phyloP scores from a whole-genome alignment of 2,797 vertebrate genomes.

The Myotis pilosus region DNA sequence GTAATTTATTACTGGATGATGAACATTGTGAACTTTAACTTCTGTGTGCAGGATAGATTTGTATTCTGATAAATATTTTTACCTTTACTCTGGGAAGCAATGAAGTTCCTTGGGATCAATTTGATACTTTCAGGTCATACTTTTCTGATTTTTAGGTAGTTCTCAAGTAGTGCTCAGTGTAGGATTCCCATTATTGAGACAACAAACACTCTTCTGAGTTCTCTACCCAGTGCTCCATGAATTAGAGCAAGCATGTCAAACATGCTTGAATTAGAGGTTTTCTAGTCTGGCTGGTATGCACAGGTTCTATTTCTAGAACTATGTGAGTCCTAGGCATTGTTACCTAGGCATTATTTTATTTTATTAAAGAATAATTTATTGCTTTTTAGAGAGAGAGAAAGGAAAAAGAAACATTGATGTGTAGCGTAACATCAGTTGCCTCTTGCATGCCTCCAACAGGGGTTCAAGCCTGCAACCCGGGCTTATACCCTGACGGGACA shows the following conservation, averaged over 20 bases:
- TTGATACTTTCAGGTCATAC: background rate
- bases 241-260: background rate
- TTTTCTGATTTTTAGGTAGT: background rate
- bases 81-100: background rate
- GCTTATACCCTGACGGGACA: no score
- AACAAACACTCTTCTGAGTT: background rate
- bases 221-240: background rate
- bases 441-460: no score
- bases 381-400: no score
- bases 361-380: no score
- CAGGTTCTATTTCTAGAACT: background rate
- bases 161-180: background rate
- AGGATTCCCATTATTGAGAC: background rate
- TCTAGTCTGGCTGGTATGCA: background rate
- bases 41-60: background rate
- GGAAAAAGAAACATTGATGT: no score
- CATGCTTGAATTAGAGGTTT: background rate
- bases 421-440: no score
- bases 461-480: no score
- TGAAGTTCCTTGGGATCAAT: background rate
- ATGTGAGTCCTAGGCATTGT: background rate
- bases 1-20: background rate
- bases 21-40: background rate
- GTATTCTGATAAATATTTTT: background rate
- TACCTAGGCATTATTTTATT: background rate